phyloP scores from a whole-genome alignment of 2,888 invertebrate genomes.

The Malthinus flaveolus region DNA sequence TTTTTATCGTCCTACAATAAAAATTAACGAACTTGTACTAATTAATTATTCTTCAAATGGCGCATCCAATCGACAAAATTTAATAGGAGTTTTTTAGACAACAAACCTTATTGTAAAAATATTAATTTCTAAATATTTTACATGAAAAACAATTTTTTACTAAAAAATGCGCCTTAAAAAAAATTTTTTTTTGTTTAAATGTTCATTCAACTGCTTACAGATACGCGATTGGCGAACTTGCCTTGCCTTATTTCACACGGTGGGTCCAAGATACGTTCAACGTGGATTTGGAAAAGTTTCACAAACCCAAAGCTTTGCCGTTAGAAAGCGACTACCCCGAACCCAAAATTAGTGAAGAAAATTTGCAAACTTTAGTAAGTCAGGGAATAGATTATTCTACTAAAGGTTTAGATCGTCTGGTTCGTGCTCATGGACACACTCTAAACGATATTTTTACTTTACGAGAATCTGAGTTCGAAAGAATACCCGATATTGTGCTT shows the following conservation, averaged over 20 bases:
- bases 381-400: conserved; percentile 65
- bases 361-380: conserved; percentile 62
- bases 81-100: too few relatives aligned
- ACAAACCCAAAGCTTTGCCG: conserved; percentile 62
- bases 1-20: too few relatives aligned
- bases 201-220: too few relatives aligned
- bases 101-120: too few relatives aligned
- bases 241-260: conserved; percentile 76
- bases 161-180: too few relatives aligned
- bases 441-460: conserved; percentile 84
- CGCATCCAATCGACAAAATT: too few relatives aligned
- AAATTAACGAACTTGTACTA: too few relatives aligned
- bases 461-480: conserved; percentile 70
- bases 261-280: conserved; percentile 80
- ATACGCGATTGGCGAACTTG: conserved; percentile 74
- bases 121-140: too few relatives aligned
- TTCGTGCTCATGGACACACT: conserved; percentile 92
- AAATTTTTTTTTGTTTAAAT: too few relatives aligned
- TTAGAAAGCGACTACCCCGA: conserved; percentile 63
- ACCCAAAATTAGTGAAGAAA: conserved; percentile 64
- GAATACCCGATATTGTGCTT: conserved; percentile 91
- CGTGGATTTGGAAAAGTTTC: conserved; percentile 60
- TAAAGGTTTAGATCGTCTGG: conserved; percentile 81
- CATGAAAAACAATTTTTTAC: too few relatives aligned
- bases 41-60: too few relatives aligned